Evolutionary conservation across 1,140 invertebrate species (phyloP).

Genomic region (Pseudomyrmex sp.): DNA sequence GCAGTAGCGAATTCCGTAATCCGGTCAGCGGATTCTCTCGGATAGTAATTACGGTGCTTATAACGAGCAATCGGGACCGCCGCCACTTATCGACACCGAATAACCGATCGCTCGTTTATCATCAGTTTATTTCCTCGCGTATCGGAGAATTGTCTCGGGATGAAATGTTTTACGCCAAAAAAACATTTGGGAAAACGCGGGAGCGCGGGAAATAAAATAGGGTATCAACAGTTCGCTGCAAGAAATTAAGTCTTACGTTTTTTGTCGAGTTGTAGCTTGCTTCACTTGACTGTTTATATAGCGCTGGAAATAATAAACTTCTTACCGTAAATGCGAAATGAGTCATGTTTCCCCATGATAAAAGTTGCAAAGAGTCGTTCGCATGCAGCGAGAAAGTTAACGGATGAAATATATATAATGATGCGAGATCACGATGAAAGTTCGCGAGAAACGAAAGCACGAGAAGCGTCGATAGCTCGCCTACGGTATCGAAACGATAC

Average conservation of each 20-base stretch:
- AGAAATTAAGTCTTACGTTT: too few species aligned
- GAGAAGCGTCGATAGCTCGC: constrained; percentile 11
- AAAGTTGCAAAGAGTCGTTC: neutral
- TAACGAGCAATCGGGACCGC: constrained; percentile 26
- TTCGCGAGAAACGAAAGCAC: neutral
- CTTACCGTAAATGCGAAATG: neutral
- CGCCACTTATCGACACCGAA: constrained; percentile 41
- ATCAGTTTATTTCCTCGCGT: constrained; percentile 12
- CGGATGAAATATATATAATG: neutral
- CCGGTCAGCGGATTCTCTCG: constrained; percentile 18
- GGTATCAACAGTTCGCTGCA: too few species aligned
- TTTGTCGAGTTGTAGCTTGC: too few species aligned
- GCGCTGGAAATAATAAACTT: neutral
- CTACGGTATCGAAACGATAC: neutral
- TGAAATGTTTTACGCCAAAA: neutral
- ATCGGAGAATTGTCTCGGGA: constrained; percentile 6
- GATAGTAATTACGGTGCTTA: constrained; percentile 46
- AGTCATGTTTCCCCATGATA: neutral
- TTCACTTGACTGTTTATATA: neutral
- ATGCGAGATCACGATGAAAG: constrained; percentile 1
- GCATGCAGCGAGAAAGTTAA: neutral
- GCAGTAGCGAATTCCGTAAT: constrained; percentile 30
- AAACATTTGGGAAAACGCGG: neutral
- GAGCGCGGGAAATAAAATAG: neutral
- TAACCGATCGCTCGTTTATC: constrained; percentile 40